A percentile compares a stretch with the other conserved stretches of the same genome.
phyloP scores from a whole-genome alignment of 2,797 vertebrate genomes.

The Phataginus tricuspis region DNA sequence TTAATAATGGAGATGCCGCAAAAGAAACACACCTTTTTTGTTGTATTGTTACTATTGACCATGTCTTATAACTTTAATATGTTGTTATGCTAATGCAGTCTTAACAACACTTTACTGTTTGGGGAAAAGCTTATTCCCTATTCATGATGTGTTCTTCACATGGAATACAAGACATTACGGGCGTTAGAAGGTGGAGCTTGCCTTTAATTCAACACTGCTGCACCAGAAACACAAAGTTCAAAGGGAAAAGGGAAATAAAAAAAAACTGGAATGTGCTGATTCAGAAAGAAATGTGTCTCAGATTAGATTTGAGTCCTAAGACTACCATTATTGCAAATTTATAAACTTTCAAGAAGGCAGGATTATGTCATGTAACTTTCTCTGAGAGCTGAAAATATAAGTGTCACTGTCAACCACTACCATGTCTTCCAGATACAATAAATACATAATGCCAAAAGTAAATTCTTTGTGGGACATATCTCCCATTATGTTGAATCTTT shows the following conservation, averaged over 20 bases:
- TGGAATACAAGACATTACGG: background rate
- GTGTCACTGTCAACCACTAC: background rate
- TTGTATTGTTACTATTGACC: background rate
- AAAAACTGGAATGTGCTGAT: background rate
- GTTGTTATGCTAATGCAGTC: background rate
- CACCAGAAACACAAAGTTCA: background rate
- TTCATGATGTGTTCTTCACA: background rate
- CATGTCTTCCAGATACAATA: background rate
- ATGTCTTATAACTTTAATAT: background rate
- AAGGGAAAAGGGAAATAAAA: background rate
- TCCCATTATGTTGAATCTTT: background rate
- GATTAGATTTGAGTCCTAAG: background rate
- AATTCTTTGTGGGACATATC: background rate
- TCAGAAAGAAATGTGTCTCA: background rate
- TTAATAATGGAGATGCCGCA: background rate
- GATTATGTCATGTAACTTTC: background rate
- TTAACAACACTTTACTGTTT: background rate
- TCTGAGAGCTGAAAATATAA: background rate
- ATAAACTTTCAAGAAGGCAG: background rate
- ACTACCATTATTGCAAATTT: background rate
- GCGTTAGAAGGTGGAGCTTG: background rate
- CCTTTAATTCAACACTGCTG: background rate
- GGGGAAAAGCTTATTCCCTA: background rate
- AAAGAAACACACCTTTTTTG: background rate
- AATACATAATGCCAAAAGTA: background rate